Base-by-base conservation (phyloP, 30 jellyfish, hydroid and myxozoan species). In the Aurelia aurita region DNA sequence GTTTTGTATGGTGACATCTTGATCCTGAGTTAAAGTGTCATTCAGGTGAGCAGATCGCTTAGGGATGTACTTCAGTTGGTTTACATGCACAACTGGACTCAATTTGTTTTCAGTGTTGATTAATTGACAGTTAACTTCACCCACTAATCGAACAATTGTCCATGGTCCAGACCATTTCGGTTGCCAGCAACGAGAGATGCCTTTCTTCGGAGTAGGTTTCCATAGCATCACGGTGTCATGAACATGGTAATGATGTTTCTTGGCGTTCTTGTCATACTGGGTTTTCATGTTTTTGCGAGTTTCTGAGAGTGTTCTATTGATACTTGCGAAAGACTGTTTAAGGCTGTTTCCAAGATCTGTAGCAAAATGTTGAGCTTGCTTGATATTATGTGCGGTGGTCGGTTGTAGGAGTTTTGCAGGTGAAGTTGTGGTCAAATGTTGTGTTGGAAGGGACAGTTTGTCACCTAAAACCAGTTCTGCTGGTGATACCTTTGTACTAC, bases 111-210 rank as follows among this genome's bases (percentile, higher is more conserved):
- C 63, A 13, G 63, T 13, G n/a, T 51, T 51, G 14, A 13, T 51
- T 14, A 51, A n/a, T 51, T 51, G 14, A 51, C 63, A 66, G 81
- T 69, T 69, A 26, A 47, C 58, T 26, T 69, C 68, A 31, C 81
- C 81, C 16, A 69, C 1, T 69, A 31, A 69, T 18, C 23, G 19
- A 26, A 28, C 35, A 5, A 69, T 32, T 69, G 19, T 69, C 81
- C 81, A 69, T 44, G 86, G 86, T 32, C 84, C 86, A 74, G 77
- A 74, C 86, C 86, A 74, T 47, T 44, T 74, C 18, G 72, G 86
- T 49, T 74, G 86, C 77, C 77, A 74, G 51, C 86, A 74, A 32
- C 86, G 86, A 47, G 86, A 74, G 12, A 74, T 57, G 28, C 86
- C 73, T 23, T 45, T 53, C 28, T 74, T 51, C n/a, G n/a, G 35